phyloP scores from a whole-genome alignment of 2,797 vertebrate species.

The Otolemur crassicaudatus region DNA sequence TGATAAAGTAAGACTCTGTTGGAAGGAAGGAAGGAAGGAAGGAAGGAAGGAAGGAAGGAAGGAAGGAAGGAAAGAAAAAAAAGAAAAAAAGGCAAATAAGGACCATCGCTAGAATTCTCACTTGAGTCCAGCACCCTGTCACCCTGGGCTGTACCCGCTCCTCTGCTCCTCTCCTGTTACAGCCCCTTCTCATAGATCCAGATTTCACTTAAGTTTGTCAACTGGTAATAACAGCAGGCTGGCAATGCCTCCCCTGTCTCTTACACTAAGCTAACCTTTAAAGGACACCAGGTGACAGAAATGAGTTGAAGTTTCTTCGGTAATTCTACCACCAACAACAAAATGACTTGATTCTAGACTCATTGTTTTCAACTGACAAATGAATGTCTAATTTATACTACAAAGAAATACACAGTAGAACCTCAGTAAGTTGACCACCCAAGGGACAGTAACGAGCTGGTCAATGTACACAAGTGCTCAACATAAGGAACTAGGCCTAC shows the following conservation, averaged over 20 bases:
- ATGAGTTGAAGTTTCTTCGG: background rate
- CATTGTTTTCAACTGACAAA: background rate
- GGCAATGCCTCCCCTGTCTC: background rate
- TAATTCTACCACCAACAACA: background rate
- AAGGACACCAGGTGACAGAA: background rate
- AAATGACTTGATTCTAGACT: background rate
- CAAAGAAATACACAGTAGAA: background rate
- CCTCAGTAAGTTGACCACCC: too few relatives aligned
- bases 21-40: too few relatives aligned
- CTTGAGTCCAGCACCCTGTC: background rate
- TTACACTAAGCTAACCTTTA: background rate
- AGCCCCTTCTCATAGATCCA: background rate
- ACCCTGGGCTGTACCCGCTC: fast-evolving
- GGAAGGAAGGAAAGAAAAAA: too few relatives aligned
- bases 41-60: too few relatives aligned
- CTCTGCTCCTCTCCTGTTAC: too few relatives aligned
- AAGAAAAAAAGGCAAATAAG: background rate
- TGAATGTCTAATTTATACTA: background rate
- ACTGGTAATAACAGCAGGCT: background rate
- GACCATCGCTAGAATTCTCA: background rate
- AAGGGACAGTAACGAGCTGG: too few relatives aligned
- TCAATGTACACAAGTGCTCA: too few relatives aligned
- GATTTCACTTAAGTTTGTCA: background rate
- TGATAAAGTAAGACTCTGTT: too few relatives aligned
- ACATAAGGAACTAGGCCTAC: too few relatives aligned